These are phyloP conservation scores for Meteorus sp. DNA, from an alignment of 1,140 invertebrate genomes.

Conservation along the genomic window DNA sequence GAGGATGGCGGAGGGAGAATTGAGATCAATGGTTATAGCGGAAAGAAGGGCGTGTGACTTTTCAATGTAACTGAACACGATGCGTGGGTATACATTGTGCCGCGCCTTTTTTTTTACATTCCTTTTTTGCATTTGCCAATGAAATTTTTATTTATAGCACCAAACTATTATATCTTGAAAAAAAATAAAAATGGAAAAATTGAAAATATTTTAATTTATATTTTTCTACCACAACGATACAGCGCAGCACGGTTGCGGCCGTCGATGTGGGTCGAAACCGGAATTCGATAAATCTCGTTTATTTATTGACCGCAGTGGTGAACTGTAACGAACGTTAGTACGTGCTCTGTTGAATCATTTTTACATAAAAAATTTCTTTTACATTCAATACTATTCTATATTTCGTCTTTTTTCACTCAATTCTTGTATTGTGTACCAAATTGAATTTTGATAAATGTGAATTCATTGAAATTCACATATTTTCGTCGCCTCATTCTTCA, in stretches of 20 bases:
- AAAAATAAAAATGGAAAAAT: too few species aligned
- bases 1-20: slow-evolving; percentile 22
- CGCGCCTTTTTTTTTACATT: slow-evolving; percentile 6
- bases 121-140: too few species aligned
- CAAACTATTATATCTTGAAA: neutral
- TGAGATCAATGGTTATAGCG: slow-evolving; percentile 30
- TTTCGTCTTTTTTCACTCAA: too few species aligned
- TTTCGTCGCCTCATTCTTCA: too few species aligned
- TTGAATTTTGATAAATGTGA: too few species aligned
- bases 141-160: slow-evolving; percentile 15
- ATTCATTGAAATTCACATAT: too few species aligned
- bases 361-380: slow-evolving; percentile 2
- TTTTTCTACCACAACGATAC: slow-evolving; percentile 7
- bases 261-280: slow-evolving; percentile 15
- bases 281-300: slow-evolving; percentile 15
- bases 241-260: neutral
- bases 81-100: slow-evolving; percentile 14
- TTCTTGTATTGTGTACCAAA: too few species aligned
- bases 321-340: slow-evolving; percentile 14
- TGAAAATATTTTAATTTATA: slow-evolving; percentile 7
- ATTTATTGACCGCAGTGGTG: slow-evolving; percentile 17
- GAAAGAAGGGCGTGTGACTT: slow-evolving; percentile 29
- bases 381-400: neutral
- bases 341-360: slow-evolving; percentile 13
- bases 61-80: slow-evolving; percentile 30